Conservation (phyloP, 2,797 vertebrate genomes). For the Centroberyx gerrardi region DNA sequence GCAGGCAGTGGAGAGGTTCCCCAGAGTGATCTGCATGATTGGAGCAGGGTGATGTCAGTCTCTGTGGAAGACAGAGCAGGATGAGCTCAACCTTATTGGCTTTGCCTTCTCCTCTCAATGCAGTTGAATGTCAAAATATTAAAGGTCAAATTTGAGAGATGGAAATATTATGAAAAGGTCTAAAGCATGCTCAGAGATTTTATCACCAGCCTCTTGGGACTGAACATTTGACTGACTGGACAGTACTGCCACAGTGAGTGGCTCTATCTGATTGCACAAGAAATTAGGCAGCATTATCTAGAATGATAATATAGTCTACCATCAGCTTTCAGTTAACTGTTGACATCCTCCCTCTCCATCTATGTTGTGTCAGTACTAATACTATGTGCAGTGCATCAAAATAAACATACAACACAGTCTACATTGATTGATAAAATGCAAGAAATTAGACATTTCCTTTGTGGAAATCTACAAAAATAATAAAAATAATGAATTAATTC, state of each 20-base stretch:
- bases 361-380: not conserved
- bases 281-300: slow-evolving; percentile 24
- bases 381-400: slow-evolving; percentile 5
- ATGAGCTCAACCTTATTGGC: slow-evolving; percentile 70
- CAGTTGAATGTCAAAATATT: slow-evolving; percentile 79
- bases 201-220: slow-evolving; percentile 51
- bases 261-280: not conserved
- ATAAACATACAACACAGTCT: slow-evolving; percentile 22
- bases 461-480: slow-evolving; percentile 34
- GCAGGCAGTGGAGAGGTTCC: slow-evolving; percentile 19
- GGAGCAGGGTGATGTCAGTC: slow-evolving; percentile 56
- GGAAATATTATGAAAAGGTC: slow-evolving; percentile 81
- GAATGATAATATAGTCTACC: slow-evolving; percentile 20
- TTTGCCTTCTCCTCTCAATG: slow-evolving; percentile 61
- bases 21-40: slow-evolving; percentile 71
- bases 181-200: slow-evolving; percentile 69
- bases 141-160: slow-evolving; percentile 84
- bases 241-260: slow-evolving; percentile 1
- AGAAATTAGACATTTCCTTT: not conserved
- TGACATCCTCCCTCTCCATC: slow-evolving; percentile 24
- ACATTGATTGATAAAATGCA: not conserved
- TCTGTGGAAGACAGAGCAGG: slow-evolving; percentile 55
- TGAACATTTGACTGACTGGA: slow-evolving; percentile 50
- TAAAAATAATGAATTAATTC: slow-evolving; percentile 50
- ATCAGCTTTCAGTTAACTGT: slow-evolving; percentile 32